A percentile compares a stretch with the other conserved stretches of the same genome.
Evolutionary conservation across 2,113 vertebrate genomes (phyloP).

Genomic region (Onychostruthus taczanowskii): DNA sequence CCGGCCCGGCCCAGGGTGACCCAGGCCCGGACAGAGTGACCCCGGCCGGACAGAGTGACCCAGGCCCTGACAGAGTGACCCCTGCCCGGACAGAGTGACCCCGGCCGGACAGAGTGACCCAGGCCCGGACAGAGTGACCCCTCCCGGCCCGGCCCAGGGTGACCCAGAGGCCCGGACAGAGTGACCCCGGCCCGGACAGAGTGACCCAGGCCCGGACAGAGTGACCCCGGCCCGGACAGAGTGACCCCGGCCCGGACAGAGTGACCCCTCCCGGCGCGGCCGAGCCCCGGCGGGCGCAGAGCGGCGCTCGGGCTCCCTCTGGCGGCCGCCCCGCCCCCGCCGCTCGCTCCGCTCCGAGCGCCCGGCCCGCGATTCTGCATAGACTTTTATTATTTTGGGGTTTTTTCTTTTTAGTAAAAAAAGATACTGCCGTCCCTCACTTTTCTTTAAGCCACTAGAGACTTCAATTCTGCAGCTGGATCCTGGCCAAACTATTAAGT

Average conservation of each 20-base stretch:
- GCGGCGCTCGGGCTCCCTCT: slow-evolving; percentile 26
- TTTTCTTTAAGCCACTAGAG: neutral
- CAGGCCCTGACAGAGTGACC: no score
- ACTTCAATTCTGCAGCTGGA: neutral
- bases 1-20: no score
- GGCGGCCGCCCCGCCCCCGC: neutral
- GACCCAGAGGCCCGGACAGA: no score
- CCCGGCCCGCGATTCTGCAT: neutral
- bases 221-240: neutral
- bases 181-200: neutral
- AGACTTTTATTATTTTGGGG: neutral
- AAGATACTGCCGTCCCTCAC: neutral
- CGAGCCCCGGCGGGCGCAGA: neutral
- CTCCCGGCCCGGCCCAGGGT: accelerated
- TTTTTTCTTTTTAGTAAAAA: neutral
- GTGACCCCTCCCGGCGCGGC: neutral
- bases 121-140: no score
- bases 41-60: no score
- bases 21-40: no score
- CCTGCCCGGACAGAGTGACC: no score
- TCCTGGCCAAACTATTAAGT: neutral
- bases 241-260: neutral
- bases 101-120: accelerated
- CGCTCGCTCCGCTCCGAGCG: neutral
- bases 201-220: no score